Evolutionary conservation across 1,140 invertebrate genomes (phyloP), one percentile per base, ranked within the genome.

Genomic region (Calosoma granatense): DNA sequence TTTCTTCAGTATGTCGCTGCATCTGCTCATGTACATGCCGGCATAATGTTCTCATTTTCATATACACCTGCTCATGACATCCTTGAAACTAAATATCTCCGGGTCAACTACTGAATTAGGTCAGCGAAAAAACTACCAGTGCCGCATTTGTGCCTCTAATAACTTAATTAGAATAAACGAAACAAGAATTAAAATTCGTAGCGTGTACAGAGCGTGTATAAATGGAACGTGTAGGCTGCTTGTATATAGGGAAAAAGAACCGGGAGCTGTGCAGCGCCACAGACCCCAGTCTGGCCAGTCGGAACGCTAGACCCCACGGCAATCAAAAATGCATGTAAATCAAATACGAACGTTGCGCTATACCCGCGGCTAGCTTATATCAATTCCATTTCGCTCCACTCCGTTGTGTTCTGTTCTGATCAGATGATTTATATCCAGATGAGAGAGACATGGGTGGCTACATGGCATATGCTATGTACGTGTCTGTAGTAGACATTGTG

Each of bases 91-190:
- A 47, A 47, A 47, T 17, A 17, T 12, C 17, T 17, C 15, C 17
- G 17, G 9, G 15, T 11, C 41, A 47, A 47, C 17, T 12, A 47
- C 17, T 47, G 6, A 47, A 47, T 47, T 47, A 17, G 41, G 41
- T 47, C 41, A 47, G n/a, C n/a, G n/a, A n/a, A n/a, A 47, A 47
- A 47, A 9, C 9, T 12, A 47, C 6, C 41, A 47, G 15, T n/a
- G 17, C 6, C 41, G 17, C 4, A 17, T 9, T 47, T 4, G 41
- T 36, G 6, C 3, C 41, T 47, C 41, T 9, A 17, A 47, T 17
- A 47, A 12, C 9, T 47, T 47, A 47, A 47, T 47, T 17, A 47
- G 17, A 47, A 47, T 17, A 47, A 47, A 47, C 41, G 41, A 47
- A 36, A 47, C 15, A 47, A 3, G 3, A 47, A 47, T 47, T 47